Base-by-base conservation (phyloP, 1,140 invertebrate species). In the Leptopilina boulardi region DNA sequence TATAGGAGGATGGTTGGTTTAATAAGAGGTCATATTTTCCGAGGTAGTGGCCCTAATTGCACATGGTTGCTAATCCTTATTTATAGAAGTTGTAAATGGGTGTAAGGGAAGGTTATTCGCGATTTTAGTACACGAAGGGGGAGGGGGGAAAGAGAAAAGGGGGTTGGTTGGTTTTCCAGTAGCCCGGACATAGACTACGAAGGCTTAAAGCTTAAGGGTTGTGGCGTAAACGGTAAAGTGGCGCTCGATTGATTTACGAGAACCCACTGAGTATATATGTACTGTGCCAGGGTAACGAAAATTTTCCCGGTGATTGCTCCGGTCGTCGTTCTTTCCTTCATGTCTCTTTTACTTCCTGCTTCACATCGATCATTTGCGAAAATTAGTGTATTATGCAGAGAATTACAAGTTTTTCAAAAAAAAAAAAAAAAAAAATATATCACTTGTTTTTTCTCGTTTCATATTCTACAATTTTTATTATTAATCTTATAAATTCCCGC, bases 181-280 rank as follows among this genome's bases (percentile, higher is more conserved):
- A 30, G 59, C 59, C 59, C 59, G 59, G 59, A 66, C 59, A 66
- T 30, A 66, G 59, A 66, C 59, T 66, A 34, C 26, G 13, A 38
- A 38, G 74, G 74, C 76, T 59, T 41, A 71, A 74, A 70, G 75
- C 76, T 78, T 80, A 80, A 80, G 79, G 79, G 76, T 80, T 80
- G 74, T 34, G 76, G 79, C 59, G 23, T 80, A 80, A 76, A 80
- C 76, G 74, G 74, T 73, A 77, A 78, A 80, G 79, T 70, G 71
- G 41, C 59, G 30, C 41, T 47, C 79, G 79, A 80, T 80, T 80
- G 79, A 80, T 80, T 80, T 80, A 80, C 75, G 79, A 77, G 77
- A 76, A 70, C 47, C 74, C 54, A 66, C 56, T 73, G 71, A 59
- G 41, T 66, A 66, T 66, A 66, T 66, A 66, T 66, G 59, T 66